Evolutionary conservation across 2,113 vertebrate species (phyloP).

Genomic region (Psettodes erumei): DNA sequence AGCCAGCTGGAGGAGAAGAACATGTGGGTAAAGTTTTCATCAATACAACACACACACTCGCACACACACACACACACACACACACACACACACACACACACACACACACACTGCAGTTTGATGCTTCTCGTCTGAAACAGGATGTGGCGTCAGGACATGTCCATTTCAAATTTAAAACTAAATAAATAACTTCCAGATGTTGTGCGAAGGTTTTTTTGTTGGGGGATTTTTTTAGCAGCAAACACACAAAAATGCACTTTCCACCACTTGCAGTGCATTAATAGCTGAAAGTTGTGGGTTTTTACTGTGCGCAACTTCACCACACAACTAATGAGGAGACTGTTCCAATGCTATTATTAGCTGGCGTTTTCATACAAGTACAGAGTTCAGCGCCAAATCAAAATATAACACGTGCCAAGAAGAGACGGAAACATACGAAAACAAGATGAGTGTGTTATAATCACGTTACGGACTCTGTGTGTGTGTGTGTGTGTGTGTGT

Average conservation of each 20-base stretch:
- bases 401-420: neutral
- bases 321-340: neutral
- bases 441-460: neutral
- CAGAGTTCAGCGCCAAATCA: neutral
- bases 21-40: neutral
- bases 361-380: neutral
- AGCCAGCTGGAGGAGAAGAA: neutral
- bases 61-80: too few species aligned
- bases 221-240: neutral
- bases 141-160: neutral
- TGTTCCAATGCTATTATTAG: neutral
- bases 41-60: neutral
- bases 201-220: neutral
- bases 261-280: too few species aligned
- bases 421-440: slow-evolving; percentile 2
- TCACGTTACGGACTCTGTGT: neutral
- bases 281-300: neutral
- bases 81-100: too few species aligned
- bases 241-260: neutral
- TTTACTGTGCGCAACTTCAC: neutral
- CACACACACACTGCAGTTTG: too few species aligned
- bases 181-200: neutral
- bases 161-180: neutral
- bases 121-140: neutral
- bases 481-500: neutral